These are phyloP conservation scores for Drosophila bocki DNA, from an alignment of 1,140 invertebrate genomes.

Conservation along the genomic window DNA sequence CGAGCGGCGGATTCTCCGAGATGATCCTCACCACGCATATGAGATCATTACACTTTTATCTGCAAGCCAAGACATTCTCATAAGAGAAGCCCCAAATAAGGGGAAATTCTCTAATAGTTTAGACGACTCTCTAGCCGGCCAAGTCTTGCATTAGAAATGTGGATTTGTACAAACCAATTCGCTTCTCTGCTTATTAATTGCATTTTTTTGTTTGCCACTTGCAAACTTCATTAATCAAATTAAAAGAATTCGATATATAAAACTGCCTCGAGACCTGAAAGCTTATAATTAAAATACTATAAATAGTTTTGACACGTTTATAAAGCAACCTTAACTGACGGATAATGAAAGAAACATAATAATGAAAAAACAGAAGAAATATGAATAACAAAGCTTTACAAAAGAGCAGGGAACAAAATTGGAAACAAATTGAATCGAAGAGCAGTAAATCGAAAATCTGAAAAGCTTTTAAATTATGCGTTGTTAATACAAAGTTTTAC, in stretches of 20 bases:
- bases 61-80: not conserved
- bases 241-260: not conserved
- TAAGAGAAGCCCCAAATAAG: not conserved
- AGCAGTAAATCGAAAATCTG: slow-evolving; percentile 39
- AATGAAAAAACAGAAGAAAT: slow-evolving; percentile 8
- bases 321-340: slow-evolving; percentile 34
- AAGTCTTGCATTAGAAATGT: not conserved
- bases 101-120: not conserved
- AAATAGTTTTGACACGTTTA: slow-evolving; percentile 32
- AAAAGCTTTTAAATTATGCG: slow-evolving; percentile 60
- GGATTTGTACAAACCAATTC: not conserved
- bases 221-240: slow-evolving; percentile 24
- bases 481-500: slow-evolving; percentile 52
- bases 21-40: slow-evolving; percentile 12
- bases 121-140: not conserved
- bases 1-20: slow-evolving; percentile 5
- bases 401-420: slow-evolving; percentile 11
- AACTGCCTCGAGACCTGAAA: slow-evolving; percentile 14
- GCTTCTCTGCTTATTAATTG: slow-evolving; percentile 6
- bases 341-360: slow-evolving; percentile 2
- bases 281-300: slow-evolving; percentile 23
- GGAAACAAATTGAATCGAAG: slow-evolving; percentile 44
- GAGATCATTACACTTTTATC: not conserved
- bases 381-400: slow-evolving; percentile 33
- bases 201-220: not conserved